Evolutionary conservation across 2,888 invertebrate genomes (phyloP).

Genomic region (Dasysyrphus albostriatus): DNA sequence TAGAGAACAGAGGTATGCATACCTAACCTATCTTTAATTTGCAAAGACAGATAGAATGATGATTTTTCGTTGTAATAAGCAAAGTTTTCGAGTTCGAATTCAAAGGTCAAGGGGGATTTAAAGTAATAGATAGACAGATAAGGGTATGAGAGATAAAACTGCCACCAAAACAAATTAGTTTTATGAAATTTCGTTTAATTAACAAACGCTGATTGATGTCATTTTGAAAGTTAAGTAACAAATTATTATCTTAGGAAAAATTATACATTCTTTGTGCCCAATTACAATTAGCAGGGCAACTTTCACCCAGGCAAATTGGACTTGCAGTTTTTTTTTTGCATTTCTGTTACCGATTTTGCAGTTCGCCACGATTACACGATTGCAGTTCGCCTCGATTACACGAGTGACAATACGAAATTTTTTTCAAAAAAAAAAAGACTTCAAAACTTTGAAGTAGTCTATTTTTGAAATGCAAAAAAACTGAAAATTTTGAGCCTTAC

Average conservation of each 20-base stretch:
- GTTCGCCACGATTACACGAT: too few relatives aligned
- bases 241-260: too few relatives aligned
- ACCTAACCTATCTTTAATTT: slow-evolving; percentile 12
- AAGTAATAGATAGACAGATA: not conserved
- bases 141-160: not conserved
- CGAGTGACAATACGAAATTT: too few relatives aligned
- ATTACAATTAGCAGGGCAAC: too few relatives aligned
- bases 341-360: too few relatives aligned
- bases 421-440: too few relatives aligned
- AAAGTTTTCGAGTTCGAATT: slow-evolving; percentile 32
- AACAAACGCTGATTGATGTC: slow-evolving; percentile 1
- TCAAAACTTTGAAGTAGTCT: too few relatives aligned
- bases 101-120: slow-evolving; percentile 17
- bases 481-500: too few relatives aligned
- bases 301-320: too few relatives aligned
- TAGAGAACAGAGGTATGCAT: not conserved
- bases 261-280: too few relatives aligned
- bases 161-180: not conserved
- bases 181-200: slow-evolving; percentile 1
- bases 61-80: slow-evolving; percentile 14
- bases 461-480: too few relatives aligned
- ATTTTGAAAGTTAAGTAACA: not conserved
- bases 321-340: too few relatives aligned
- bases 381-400: slow-evolving; percentile 2
- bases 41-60: slow-evolving; percentile 11